Evolutionary conservation across 2,888 invertebrate genomes (phyloP).

Genomic region (Hirtodrosophila alboralis): DNA sequence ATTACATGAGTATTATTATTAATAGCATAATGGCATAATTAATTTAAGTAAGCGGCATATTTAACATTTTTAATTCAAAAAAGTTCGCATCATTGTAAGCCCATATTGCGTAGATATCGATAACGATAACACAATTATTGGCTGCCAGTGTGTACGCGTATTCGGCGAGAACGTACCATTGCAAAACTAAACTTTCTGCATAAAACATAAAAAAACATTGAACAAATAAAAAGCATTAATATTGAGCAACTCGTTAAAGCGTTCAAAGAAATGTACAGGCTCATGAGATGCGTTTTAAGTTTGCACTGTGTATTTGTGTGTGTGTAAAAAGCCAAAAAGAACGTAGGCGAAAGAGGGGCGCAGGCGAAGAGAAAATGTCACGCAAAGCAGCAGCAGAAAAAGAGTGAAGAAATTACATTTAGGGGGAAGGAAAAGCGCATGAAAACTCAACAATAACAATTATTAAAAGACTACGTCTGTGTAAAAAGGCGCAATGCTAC

Average conservation of each 20-base stretch:
- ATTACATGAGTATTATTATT: conserved; percentile 1
- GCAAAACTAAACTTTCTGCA: conserved; percentile 70
- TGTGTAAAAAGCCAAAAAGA: conserved; percentile 54
- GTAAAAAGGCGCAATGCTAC: conserved; percentile 54
- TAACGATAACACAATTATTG: conserved; percentile 53
- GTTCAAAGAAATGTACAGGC: conserved; percentile 38
- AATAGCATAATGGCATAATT: not conserved
- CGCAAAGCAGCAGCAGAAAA: conserved; percentile 78
- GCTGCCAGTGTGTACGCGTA: conserved; percentile 64
- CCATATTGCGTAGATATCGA: conserved; percentile 44
- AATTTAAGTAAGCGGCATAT: not conserved
- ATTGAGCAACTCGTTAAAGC: conserved; percentile 36
- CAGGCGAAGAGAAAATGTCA: conserved; percentile 78
- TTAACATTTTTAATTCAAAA: conserved; percentile 56
- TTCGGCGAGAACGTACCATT: conserved; percentile 66
- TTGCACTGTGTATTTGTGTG: conserved; percentile 38
- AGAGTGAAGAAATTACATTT: conserved; percentile 76
- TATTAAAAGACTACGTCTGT: conserved; percentile 39
- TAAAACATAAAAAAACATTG: conserved; percentile 76
- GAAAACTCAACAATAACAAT: conserved; percentile 66
- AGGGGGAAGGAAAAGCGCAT: conserved; percentile 55
- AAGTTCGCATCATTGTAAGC: conserved; percentile 28
- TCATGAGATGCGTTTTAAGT: conserved; percentile 32
- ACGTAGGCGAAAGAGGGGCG: conserved; percentile 59
- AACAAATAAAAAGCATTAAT: conserved; percentile 67